Evolutionary conservation across 2,888 invertebrate species (phyloP), one percentile per base, ranked within the genome.

Genomic region (Cheilosia scutellata): DNA sequence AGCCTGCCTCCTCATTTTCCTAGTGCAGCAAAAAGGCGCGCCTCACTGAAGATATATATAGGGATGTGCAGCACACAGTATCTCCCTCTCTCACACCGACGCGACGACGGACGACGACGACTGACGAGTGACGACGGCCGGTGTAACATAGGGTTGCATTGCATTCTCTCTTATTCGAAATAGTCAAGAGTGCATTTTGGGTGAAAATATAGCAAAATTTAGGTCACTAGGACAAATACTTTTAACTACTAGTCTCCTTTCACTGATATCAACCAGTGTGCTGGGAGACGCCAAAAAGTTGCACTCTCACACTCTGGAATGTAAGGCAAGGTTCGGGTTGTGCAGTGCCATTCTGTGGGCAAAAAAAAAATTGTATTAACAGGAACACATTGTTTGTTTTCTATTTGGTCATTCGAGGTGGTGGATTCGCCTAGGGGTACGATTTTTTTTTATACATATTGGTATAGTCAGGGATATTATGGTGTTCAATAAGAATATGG

Each of bases 141-240:
- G 40, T 63, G 70, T 63, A 44, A 71, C 62, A 42, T 25, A 55
- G 66, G 82, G 76, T 72, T 82, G 76, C 82, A 86, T 72, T 82
- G 76, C 82, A 86, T 72, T 82, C 62, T 66, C 55, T 68, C 37
- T 55, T 51, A 31, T 1, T 33, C 25, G 25, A 33, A 33, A 49
- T 3, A 58, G 20, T 20, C 20, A 42, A 55, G 55, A 57, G 44
- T 70, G 62, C 63, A 70, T 65, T 83, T 70, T 65, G 37, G 63
- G 74, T 57, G 70, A 44, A 68, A 80, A 80, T 58, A 55, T 40
- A 74, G 57, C 9, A 44, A 60, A 72, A 65, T 58, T 71, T 86
- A 76, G 86, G 86, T 86, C 76, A 86, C 66, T 86, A 82, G 86
- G 82, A 60, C 86, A 71, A 82, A 86, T 70, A 77, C 82, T 55